phyloP scores from a whole-genome alignment of 2,888 invertebrate species.

The Diaperis boleti region DNA sequence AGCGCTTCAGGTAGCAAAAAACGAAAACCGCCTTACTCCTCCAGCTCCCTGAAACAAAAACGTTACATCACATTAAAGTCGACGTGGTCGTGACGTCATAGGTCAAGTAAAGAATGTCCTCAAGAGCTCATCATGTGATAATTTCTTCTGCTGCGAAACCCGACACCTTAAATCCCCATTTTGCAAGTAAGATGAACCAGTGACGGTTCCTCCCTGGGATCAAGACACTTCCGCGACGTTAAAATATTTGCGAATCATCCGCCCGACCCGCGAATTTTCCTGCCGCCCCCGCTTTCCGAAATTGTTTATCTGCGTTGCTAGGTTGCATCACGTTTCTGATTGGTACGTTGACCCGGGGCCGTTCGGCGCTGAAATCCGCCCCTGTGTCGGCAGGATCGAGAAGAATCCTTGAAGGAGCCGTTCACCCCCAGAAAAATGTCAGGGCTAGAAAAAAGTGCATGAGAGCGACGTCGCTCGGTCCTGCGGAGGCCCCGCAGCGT shows the following conservation, averaged over 20 bases:
- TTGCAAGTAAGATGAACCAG: no score
- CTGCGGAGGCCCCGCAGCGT: constrained; percentile 26
- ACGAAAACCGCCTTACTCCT: not conserved
- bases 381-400: no score
- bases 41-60: not conserved
- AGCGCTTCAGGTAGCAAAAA: not conserved
- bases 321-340: constrained; percentile 20
- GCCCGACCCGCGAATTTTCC: constrained; percentile 10
- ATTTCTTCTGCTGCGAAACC: not conserved
- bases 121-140: constrained; percentile 5
- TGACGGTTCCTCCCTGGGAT: no score
- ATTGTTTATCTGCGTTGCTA: constrained; percentile 17
- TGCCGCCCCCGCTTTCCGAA: constrained; percentile 4
- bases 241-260: not conserved
- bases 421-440: constrained; percentile 37
- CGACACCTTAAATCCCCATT: not conserved
- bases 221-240: not conserved
- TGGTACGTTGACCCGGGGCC: constrained; percentile 18
- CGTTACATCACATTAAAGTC: constrained; percentile 18
- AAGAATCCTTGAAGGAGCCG: constrained; percentile 36
- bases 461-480: constrained; percentile 19
- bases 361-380: constrained; percentile 14
- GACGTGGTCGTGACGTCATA: constrained; percentile 31
- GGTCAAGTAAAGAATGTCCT: constrained; percentile 21
- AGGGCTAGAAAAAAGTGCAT: constrained; percentile 40